Base-by-base conservation (phyloP, 2,113 vertebrate species). In the Trematocara marginatum region DNA sequence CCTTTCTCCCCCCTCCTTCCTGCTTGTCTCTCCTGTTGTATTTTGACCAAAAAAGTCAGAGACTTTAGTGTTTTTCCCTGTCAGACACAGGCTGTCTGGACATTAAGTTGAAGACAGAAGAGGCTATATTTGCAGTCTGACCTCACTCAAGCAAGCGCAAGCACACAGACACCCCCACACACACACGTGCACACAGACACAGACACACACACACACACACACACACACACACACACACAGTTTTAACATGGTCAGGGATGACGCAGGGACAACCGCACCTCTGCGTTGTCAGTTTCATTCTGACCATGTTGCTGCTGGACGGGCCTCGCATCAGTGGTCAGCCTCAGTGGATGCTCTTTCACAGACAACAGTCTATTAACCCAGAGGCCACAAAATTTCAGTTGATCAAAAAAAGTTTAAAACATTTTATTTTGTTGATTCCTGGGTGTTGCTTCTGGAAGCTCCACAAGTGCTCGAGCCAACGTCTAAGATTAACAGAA, bases 41-140 rank as follows among this genome's bases (percentile, higher is more conserved):
- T 90, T 93, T 94, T 94, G 89, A 93, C 94, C 93, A 94, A 95
- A 94, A 95, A 93, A 93, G 92, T 92, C 90, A 83, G 81, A 91
- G 91, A 87, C 85, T 91, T 80, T 83, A 83, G 84, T 54, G 20
- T 88, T 92, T 92, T 90, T 91, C 90, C 84, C 57, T n/a, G 79
- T 94, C 90, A 87, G 89, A 92, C 84, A 76, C 88, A 85, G 89
- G 81, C 92, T 79, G 94, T 94, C 92, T 94, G 93, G 92, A 92
- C 20, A 57, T 76, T 15, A 13, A 79, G 90, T 64, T 23, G 78
- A 90, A 86, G 87, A 93, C 86, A 93, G 91, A 90, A 78, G 12
- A 23, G 86, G 85, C 84, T 95, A 94, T 91, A 93, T 95, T 94
- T 95, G 94, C 52, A 79, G 83, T 49, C 88, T 95, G 94, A 95